Percentiles rank a stretch among this genome's conserved stretches.
Evolutionary conservation across 2,888 invertebrate genomes (phyloP).

Genomic region (Pterostichus madidus): DNA sequence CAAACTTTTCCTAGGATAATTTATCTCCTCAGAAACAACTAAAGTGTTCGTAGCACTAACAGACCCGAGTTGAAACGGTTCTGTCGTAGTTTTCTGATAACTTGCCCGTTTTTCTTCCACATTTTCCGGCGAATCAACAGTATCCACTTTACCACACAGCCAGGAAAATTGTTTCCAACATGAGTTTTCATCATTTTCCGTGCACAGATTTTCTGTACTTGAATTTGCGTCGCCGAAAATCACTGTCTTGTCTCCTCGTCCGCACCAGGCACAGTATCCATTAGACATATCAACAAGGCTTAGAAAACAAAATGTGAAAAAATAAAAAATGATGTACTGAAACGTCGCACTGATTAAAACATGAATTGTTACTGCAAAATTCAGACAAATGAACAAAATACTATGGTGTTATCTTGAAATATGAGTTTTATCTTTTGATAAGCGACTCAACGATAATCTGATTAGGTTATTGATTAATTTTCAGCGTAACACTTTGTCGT

Average conservation of each 20-base stretch:
- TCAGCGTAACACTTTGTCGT: neutral
- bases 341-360: too few species aligned
- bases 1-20: constrained; percentile 5
- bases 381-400: neutral
- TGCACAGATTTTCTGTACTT: constrained; percentile 5
- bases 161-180: constrained; percentile 41
- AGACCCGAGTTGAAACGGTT: constrained; percentile 50
- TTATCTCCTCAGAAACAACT: neutral
- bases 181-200: neutral
- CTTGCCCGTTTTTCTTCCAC: constrained; percentile 4
- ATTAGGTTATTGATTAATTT: neutral
- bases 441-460: too few species aligned
- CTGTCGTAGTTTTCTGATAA: constrained; percentile 51
- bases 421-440: too few species aligned
- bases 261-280: constrained; percentile 67
- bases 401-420: too few species aligned
- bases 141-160: neutral
- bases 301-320: too few species aligned
- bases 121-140: neutral
- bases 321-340: too few species aligned
- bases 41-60: constrained; percentile 4
- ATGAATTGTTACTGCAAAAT: neutral
- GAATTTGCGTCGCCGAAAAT: constrained; percentile 19
- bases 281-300: constrained; percentile 61
- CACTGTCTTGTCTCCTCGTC: constrained; percentile 47